A percentile compares a stretch with the other conserved stretches of the same genome.
phyloP scores from a whole-genome alignment of 1,140 invertebrate genomes.

The Drosophila trapezifrons region DNA sequence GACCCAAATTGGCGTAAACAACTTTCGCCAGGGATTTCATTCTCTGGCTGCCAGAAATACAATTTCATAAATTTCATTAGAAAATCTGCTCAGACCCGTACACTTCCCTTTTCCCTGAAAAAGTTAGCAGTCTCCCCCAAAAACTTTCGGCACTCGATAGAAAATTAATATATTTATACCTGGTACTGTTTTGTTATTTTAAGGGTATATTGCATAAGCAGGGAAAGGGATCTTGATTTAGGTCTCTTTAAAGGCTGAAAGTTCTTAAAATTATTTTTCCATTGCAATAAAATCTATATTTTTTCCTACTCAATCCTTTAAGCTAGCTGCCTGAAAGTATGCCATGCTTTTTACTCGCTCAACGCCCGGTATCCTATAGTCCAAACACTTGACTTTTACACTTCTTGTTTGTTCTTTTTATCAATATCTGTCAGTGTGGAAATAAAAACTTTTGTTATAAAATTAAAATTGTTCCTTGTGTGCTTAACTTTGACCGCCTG shows the following conservation, averaged over 20 bases:
- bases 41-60: conserved; percentile 49
- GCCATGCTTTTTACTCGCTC: background rate
- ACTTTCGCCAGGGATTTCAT: conserved; percentile 57
- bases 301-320: too few relatives aligned
- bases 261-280: too few relatives aligned
- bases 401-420: conserved; percentile 13
- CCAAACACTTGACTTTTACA: background rate
- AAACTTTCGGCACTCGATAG: conserved; percentile 60
- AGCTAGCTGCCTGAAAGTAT: background rate
- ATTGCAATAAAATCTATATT: too few relatives aligned
- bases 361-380: background rate
- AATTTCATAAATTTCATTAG: conserved; percentile 81
- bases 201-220: background rate
- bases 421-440: conserved; percentile 53
- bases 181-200: background rate
- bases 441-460: conserved; percentile 64
- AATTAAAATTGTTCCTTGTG: conserved; percentile 36
- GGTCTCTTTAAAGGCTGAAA: too few relatives aligned
- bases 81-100: conserved; percentile 6
- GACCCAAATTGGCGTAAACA: conserved; percentile 78
- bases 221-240: background rate
- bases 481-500: conserved; percentile 45
- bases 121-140: conserved; percentile 40
- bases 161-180: conserved; percentile 38
- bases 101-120: conserved; percentile 16